Base-by-base conservation (phyloP, 2,113 vertebrate species). In the Antigone vipio region DNA sequence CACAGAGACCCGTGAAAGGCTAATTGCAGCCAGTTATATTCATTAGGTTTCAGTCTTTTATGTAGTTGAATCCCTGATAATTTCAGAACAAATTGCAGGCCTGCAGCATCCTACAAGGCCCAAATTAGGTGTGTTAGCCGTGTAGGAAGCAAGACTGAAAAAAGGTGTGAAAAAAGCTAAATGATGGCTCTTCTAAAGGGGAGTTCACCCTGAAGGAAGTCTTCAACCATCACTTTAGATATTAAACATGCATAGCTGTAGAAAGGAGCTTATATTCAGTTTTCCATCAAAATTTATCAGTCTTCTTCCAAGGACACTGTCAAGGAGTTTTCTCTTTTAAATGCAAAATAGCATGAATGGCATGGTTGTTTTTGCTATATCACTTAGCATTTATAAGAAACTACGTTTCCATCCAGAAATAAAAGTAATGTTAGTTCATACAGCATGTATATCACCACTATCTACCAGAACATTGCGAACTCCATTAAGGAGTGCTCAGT, bases 381-480 rank as follows among this genome's bases (percentile, higher is more conserved):
- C 24, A 5, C 35, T 62, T 44, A 26, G 30, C 35, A 58, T 84
- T 56, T 74, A n/a, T 49, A 44, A 40, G 34, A 73, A 67, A 50
- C 53, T 4, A 22, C 44, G 9, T 64, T 75, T 81, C 30, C 21
- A 64, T 58, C 42, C 35, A 35, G 83, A 77, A 87, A 40, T 62
- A 58, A 72, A 53, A 45, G 30, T 17, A 32, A 24, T 7, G 6
- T 62, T 52, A 55, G 15, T 73, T 89, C 27, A 6, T 47, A 26
- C 11, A 74, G 30, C 20, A 12, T 3, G 0, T 9, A 4, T 9
- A 19, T 40, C 30, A 38, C 35, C 55, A 4, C 29, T 34, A 2
- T 12, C 4, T 18, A 52, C 23, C 0, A 0, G 35, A 45, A 38
- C 20, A n/a, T 15, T 44, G 45, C 45, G 56, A 53, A 47, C 26